Evolutionary conservation across 2,888 invertebrate genomes (phyloP), one percentile per base, ranked within the genome.

Genomic region (Scaptomyza cyrtandrae): DNA sequence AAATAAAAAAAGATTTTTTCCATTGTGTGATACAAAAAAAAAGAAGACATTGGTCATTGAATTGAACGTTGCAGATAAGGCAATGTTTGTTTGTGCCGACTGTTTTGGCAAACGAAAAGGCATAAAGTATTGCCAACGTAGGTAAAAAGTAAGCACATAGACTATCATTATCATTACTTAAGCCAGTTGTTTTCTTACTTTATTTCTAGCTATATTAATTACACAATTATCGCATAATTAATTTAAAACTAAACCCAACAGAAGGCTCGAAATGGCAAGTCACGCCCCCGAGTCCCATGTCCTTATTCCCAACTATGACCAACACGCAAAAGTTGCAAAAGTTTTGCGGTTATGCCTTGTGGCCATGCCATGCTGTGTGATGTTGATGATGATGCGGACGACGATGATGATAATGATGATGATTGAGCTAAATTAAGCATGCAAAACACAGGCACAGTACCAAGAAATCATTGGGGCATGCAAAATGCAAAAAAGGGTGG

Each of bases 221-320:
- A 73, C 71, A 78, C 80, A 82, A 88, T 86, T 84, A 80, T 74
- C 68, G 69, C 71, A 81, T 84, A 86, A 88, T 86, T 86, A 82
- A 88, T 82, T 83, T 78, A 68, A 83, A 80, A 73, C 66, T 64
- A 71, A 69, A 67, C 62, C 65, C 64, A 50, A 53, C 56, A 59
- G 7, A n/a, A 19, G 24, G 27, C 48, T 19, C 31, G 43, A 37
- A 44, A 14, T 59, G 62, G 11, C 62, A 14, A 35, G 35, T 27
- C 39, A 41, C 1, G 0, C 16, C 1, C 16, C 52, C 3, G 14
- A 11, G 11, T 52, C 11, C 52, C 13, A 13, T 10, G 16, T 10
- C 14, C 14, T 14, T 9, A 39, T 9, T 39, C 39, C 11, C 41
- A 29, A 46, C 37, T 39, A 13, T n/a, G 7, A 29, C 57, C 49